Evolutionary conservation across 2,797 vertebrate genomes (phyloP).

Genomic region (Gastrophryne carolinensis): DNA sequence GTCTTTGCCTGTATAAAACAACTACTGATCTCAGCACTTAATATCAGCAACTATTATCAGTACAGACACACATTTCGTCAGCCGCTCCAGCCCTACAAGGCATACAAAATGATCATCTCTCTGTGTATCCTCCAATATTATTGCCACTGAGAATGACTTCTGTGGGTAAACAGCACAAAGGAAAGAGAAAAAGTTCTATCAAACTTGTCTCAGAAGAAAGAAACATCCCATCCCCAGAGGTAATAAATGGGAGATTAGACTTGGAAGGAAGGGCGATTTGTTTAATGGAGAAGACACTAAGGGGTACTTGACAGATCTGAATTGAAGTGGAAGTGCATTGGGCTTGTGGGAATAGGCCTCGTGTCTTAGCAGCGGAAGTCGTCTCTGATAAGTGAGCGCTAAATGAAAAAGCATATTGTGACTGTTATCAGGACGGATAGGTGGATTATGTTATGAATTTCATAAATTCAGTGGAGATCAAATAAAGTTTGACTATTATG

Average conservation of each 20-base stretch:
- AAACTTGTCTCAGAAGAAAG: constrained; percentile 33
- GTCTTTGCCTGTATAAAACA: too few relatives aligned
- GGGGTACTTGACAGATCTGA: constrained; percentile 24
- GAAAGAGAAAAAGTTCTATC: constrained; percentile 28
- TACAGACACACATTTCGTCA: too few relatives aligned
- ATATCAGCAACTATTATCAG: too few relatives aligned
- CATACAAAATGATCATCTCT: too few relatives aligned
- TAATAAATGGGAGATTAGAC: constrained; percentile 45
- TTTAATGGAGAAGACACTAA: constrained; percentile 31
- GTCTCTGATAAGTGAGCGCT: constrained; percentile 21
- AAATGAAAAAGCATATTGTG: constrained; percentile 18
- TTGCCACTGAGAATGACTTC: background rate
- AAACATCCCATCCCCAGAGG: constrained; percentile 36
- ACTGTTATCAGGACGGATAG: constrained; percentile 8
- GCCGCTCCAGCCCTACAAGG: too few relatives aligned
- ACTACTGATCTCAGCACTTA: too few relatives aligned
- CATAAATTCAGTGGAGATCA: background rate
- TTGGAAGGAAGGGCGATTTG: constrained; percentile 38
- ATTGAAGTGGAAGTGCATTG: constrained; percentile 19
- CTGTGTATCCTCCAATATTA: too few relatives aligned
- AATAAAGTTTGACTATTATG: background rate
- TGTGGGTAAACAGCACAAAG: constrained; percentile 38
- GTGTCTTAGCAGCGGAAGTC: constrained; percentile 17
- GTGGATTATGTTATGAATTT: constrained; percentile 5
- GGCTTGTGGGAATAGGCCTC: constrained; percentile 21